Conservation (phyloP, 2,888 invertebrate genomes). For the Noctua comes region DNA sequence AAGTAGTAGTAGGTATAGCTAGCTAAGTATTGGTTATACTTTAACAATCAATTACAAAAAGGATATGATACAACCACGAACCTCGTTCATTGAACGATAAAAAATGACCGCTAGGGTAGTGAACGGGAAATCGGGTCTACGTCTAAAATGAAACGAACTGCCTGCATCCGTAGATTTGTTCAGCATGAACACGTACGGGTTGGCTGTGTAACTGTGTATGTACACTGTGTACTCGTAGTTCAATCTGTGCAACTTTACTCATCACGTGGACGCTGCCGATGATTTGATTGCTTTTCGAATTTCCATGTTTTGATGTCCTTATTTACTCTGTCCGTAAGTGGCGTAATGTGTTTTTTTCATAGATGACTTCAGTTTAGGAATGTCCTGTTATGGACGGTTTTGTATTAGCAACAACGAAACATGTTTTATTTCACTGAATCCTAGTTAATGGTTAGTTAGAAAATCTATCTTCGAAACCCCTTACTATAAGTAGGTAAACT, state of each 20-base stretch:
- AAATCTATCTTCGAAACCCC: neutral
- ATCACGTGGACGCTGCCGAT: conserved; percentile 41
- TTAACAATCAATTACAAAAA: conserved; percentile 42
- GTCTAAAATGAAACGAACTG: conserved; percentile 61
- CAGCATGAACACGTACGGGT: conserved; percentile 58
- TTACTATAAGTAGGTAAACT: neutral
- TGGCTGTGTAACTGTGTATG: conserved; percentile 19
- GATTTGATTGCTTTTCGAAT: conserved; percentile 60
- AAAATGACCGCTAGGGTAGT: conserved; percentile 39
- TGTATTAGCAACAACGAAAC: neutral
- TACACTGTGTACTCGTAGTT: conserved; percentile 29
- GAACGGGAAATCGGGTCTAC: conserved; percentile 48
- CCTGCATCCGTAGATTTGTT: conserved; percentile 59
- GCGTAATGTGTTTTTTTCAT: neutral
- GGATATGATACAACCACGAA: conserved; percentile 28
- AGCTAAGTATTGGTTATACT: neutral
- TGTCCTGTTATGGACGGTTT: neutral
- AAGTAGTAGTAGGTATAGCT: conserved; percentile 3
- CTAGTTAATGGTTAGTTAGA: neutral
- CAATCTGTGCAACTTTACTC: conserved; percentile 46
- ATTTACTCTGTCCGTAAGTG: neutral
- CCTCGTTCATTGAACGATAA: conserved; percentile 52
- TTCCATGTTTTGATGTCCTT: conserved; percentile 53
- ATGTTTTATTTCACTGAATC: neutral
- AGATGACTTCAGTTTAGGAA: neutral